Evolutionary conservation across 2,113 vertebrate species (phyloP), one percentile per base, ranked within the genome.

Genomic region (Gopherus evgoodei): DNA sequence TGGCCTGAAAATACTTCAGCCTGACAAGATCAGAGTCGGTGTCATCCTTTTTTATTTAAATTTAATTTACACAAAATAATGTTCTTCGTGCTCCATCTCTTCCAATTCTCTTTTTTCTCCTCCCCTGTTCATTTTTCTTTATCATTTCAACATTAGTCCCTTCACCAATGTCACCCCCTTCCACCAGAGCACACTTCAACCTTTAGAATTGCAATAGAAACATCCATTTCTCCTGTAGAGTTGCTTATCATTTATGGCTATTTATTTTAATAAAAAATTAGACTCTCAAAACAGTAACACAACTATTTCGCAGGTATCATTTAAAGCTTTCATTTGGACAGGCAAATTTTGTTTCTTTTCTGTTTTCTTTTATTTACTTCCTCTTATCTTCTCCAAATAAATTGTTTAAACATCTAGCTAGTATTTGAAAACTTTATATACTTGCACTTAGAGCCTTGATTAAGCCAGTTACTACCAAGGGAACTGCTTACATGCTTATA

Each of bases 31-130:
- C 93, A 97, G 89, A 98, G 50, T 76, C 81, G 72, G 92, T 96
- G 95, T 94, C 94, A 98, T 97, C 89, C 83, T 97, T 98, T 97
- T 97, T 95, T 95, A 97, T 98, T 98, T 98, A 96, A 98, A 97
- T 98, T 97, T 97, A 97, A 98, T 98, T 98, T 98, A 96, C 90
- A 96, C 13, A 93, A 97, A 98, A 98, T 98, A 97, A 98, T 97
- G 96, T 96, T 97, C 94, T 98, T 96, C 94, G 90, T 97, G 97
- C 97, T 98, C 91, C 95, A 97, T 98, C 98, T 98, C 97, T 97
- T 94, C 86, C 85, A 96, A 89, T 98, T 96, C 97, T 31, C 52
- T 95, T 93, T 95, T 75, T 96, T 97, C 96, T 96, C 83, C 44
- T 97, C 89, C 79, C 53, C 53, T 89, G 79, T 94, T 96, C 95